Evolutionary conservation across 2,888 invertebrate genomes (phyloP).

Genomic region (Tetranychus piercei): DNA sequence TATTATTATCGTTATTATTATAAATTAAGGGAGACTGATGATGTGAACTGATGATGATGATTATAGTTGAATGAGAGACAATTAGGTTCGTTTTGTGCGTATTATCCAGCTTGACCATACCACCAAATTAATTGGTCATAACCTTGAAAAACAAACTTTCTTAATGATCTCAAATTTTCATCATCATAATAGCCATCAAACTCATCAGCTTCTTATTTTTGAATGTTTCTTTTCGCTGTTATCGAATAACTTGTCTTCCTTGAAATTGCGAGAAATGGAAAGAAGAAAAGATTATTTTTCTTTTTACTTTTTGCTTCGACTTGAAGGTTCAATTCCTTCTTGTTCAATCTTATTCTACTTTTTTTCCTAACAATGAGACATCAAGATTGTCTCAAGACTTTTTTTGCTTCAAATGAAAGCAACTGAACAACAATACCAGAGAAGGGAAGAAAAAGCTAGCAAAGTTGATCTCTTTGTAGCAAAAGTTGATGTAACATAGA

Average conservation of each 20-base stretch:
- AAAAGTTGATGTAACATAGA: too few relatives aligned
- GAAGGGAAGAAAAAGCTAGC: too few relatives aligned
- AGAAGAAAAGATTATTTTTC: too few relatives aligned
- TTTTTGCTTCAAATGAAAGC: too few relatives aligned
- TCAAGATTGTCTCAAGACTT: too few relatives aligned
- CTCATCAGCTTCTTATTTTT: background rate
- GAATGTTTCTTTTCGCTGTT: background rate
- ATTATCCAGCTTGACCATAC: background rate
- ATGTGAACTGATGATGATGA: background rate
- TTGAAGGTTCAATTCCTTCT: too few relatives aligned
- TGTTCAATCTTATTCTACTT: too few relatives aligned
- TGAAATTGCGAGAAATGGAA: background rate
- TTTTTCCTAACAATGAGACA: too few relatives aligned
- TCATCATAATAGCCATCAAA: background rate
- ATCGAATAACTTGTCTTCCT: background rate
- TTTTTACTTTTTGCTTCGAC: too few relatives aligned
- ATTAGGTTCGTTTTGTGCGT: background rate
- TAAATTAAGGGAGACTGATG: background rate
- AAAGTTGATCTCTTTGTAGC: too few relatives aligned
- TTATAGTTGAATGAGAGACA: background rate
- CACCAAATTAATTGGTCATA: background rate
- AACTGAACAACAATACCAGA: too few relatives aligned
- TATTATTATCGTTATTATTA: background rate
- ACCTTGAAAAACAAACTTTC: background rate
- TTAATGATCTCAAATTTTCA: background rate